A percentile compares a stretch with the other conserved stretches of the same genome.
These are phyloP conservation scores for Hypolimnas misippus DNA, from an alignment of 2,888 invertebrate species.

Conservation along the genomic window DNA sequence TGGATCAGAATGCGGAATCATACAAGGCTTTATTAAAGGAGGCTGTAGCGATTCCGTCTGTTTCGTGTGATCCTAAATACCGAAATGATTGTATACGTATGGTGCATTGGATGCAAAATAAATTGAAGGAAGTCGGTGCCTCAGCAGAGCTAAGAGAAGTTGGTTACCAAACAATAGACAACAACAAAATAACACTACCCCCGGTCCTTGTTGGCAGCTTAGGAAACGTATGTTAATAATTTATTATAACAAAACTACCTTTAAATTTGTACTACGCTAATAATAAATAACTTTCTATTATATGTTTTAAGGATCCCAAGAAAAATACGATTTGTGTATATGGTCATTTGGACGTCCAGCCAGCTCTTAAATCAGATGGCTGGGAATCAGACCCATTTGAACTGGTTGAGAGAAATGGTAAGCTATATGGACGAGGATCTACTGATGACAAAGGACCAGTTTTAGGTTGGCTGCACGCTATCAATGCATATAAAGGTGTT, in stretches of 20 bases:
- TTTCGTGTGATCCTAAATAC: constrained; percentile 95
- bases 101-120: constrained; percentile 92
- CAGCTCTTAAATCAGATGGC: constrained; percentile 95
- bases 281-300: constrained; percentile 5
- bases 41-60: constrained; percentile 96
- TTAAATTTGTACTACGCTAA: background rate
- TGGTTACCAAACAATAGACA: constrained; percentile 90
- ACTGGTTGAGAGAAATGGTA: constrained; percentile 93
- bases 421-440: constrained; percentile 95
- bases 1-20: constrained; percentile 89
- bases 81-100: constrained; percentile 92
- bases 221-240: constrained; percentile 82
- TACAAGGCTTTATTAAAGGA: constrained; percentile 92
- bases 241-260: background rate
- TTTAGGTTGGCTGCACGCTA: constrained; percentile 96
- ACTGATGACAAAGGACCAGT: constrained; percentile 98
- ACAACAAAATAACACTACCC: constrained; percentile 89
- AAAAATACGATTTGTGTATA: constrained; percentile 98
- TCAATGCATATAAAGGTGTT: constrained; percentile 92
- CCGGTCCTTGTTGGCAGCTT: constrained; percentile 92
- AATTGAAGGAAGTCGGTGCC: constrained; percentile 88
- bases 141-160: constrained; percentile 89
- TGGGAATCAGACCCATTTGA: constrained; percentile 98
- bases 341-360: constrained; percentile 99
- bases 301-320: constrained; percentile 84